Percentiles rank a stretch among this genome's conserved stretches.
These are phyloP conservation scores for Thunnus thynnus DNA, from an alignment of 2,113 vertebrate genomes.

Conservation along the genomic window DNA sequence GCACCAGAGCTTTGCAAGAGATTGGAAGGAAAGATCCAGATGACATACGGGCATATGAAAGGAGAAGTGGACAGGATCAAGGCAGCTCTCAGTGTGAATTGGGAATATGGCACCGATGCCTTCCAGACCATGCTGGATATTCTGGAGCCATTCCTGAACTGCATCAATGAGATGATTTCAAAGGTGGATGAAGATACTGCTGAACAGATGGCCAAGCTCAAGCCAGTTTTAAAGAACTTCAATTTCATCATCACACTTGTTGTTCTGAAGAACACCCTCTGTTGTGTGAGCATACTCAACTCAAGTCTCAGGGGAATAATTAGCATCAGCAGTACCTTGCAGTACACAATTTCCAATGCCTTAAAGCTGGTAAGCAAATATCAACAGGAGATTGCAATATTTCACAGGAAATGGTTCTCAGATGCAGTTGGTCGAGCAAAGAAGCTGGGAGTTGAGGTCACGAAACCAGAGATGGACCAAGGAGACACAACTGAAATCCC, in stretches of 20 bases:
- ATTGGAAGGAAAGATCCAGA: slow-evolving; percentile 81
- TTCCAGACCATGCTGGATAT: slow-evolving; percentile 88
- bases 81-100: slow-evolving; percentile 74
- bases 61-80: slow-evolving; percentile 85
- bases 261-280: slow-evolving; percentile 87
- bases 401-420: slow-evolving; percentile 86
- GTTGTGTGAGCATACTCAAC: slow-evolving; percentile 88
- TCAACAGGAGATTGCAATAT: slow-evolving; percentile 85
- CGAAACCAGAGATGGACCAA: slow-evolving; percentile 69
- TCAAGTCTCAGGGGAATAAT: slow-evolving; percentile 88
- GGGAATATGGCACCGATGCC: slow-evolving; percentile 84
- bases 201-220: slow-evolving; percentile 83
- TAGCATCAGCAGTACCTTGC: slow-evolving; percentile 88
- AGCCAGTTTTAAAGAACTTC: slow-evolving; percentile 84
- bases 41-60: slow-evolving; percentile 83
- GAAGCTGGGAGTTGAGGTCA: slow-evolving; percentile 83
- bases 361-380: slow-evolving; percentile 88
- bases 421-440: slow-evolving; percentile 85
- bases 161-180: slow-evolving; percentile 84
- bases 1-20: slow-evolving; percentile 79
- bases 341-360: slow-evolving; percentile 88
- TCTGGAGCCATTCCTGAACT: slow-evolving; percentile 84
- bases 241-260: slow-evolving; percentile 87
- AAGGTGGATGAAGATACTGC: slow-evolving; percentile 80
- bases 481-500: slow-evolving; percentile 67